Evolutionary conservation across 2,113 vertebrate species (phyloP).

Genomic region (Bubalus kerabau): DNA sequence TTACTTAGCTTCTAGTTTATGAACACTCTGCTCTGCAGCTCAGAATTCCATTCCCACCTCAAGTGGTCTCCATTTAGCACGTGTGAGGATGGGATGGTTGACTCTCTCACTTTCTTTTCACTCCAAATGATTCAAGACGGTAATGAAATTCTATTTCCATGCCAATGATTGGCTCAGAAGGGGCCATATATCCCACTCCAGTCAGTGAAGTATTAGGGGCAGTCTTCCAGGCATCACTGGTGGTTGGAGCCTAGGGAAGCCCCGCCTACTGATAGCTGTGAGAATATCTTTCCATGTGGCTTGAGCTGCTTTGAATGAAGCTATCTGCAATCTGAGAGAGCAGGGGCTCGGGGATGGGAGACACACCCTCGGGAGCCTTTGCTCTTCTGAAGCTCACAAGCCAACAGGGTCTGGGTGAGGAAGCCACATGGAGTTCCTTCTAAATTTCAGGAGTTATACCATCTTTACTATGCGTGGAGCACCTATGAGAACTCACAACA

Average conservation of each 20-base stretch:
- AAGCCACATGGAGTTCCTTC: not conserved
- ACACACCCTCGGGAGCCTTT: not conserved
- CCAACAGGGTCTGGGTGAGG: not conserved
- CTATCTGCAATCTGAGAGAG: not conserved
- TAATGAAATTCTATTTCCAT: not conserved
- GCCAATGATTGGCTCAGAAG: not conserved
- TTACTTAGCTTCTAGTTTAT: not conserved
- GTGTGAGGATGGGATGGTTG: fast-evolving
- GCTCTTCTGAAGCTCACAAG: not conserved
- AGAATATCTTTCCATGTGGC: not conserved
- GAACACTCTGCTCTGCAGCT: not conserved
- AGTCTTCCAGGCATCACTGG: no score
- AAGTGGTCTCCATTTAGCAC: not conserved
- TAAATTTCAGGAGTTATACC: not conserved
- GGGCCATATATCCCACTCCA: not conserved
- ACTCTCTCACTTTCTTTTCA: not conserved
- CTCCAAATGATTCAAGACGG: not conserved
- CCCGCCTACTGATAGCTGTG: not conserved
- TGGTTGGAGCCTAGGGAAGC: not conserved
- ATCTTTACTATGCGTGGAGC: not conserved
- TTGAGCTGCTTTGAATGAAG: not conserved
- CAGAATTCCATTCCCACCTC: not conserved
- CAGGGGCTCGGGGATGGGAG: not conserved
- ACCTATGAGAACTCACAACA: not conserved
- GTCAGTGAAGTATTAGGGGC: not conserved